Base-by-base conservation (phyloP, 2,888 invertebrate genomes). In the Acrobeloides nanus region DNA sequence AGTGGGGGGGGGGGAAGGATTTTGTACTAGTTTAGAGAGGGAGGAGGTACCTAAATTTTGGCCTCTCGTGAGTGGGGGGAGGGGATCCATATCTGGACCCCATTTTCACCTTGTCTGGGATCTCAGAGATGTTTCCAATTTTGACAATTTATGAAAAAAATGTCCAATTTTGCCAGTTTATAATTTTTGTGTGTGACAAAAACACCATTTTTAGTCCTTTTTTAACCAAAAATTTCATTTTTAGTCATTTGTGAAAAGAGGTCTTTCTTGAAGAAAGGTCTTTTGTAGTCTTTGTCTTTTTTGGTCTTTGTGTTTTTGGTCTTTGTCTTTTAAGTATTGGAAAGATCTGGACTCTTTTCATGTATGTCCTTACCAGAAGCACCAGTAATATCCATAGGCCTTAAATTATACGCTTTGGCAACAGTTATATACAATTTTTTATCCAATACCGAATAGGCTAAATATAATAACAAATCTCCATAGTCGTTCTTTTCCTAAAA, bases 321-420 rank as follows among this genome's bases (percentile, higher is more conserved):
- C 12, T 10, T 29, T 10, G 10, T 12, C 12, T 29, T 29, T 12
- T 12, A 29, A 29, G 12, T 12, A 29, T 12, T 12, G 29, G 12
- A 12, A 29, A 29, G 12, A 29, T 12, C 29, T 29, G 29, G 12
- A 12, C 29, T 12, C 12, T 29, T 29, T 12, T 29, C n/a, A n/a
- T n/a, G n/a, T n/a, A 38, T 20, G 7, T 8, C 21, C 48, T 75
- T 73, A 86, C 87, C 87, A 65, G 87, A 89, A 25, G 87, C 86
- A 61, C 89, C 90, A 29, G 87, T 87, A 66, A 89, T 88, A 73
- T 89, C 90, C 83, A 89, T 89, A 25, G 89, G 87, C 74, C 88
- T 84, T 17, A 92, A 79, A 73, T 89, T 88, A 57, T 89, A 81
- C 1, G 86, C 89, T 76, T 90, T 90, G 61, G 90, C 86, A 34